These are phyloP conservation scores for Ceratothoa steindachneri DNA, from an alignment of 2,888 invertebrate genomes.

Conservation along the genomic window DNA sequence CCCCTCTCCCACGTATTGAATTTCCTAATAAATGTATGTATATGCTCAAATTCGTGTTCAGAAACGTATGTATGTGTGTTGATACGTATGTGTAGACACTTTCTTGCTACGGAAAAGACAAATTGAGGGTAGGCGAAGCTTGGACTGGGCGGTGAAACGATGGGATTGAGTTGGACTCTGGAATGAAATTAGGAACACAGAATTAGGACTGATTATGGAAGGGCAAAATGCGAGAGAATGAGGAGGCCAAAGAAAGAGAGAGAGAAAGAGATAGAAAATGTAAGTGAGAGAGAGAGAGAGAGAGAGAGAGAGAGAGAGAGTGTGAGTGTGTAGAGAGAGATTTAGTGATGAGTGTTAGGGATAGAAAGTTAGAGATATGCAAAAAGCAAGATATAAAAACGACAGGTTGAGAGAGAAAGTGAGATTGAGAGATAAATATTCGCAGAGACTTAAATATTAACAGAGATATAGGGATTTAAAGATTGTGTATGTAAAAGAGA, in stretches of 20 bases:
- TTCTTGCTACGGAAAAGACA: constrained; percentile 4
- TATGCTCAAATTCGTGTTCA: too few species aligned
- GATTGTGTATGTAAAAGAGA: not conserved
- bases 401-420: not conserved
- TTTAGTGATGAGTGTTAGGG: too few species aligned
- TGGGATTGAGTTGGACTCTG: not conserved
- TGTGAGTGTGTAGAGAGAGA: not conserved
- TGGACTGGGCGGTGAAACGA: not conserved
- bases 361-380: constrained; percentile 12
- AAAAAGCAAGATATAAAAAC: constrained; percentile 14
- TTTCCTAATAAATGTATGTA: too few species aligned
- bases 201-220: not conserved
- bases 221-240: not conserved
- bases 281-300: not conserved
- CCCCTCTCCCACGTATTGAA: too few species aligned
- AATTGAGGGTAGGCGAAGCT: not conserved
- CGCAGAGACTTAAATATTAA: constrained; percentile 7
- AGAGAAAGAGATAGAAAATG: constrained; percentile 4
- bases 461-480: constrained; percentile 1
- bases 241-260: not conserved
- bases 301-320: constrained; percentile 1
- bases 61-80: too few species aligned
- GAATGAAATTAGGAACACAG: not conserved
- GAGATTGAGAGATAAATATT: not conserved
- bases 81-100: too few species aligned